A percentile compares a stretch with the other conserved stretches of the same genome.
phyloP scores from a whole-genome alignment of 2,797 vertebrate genomes.

The Phyllotis vaccarum region DNA sequence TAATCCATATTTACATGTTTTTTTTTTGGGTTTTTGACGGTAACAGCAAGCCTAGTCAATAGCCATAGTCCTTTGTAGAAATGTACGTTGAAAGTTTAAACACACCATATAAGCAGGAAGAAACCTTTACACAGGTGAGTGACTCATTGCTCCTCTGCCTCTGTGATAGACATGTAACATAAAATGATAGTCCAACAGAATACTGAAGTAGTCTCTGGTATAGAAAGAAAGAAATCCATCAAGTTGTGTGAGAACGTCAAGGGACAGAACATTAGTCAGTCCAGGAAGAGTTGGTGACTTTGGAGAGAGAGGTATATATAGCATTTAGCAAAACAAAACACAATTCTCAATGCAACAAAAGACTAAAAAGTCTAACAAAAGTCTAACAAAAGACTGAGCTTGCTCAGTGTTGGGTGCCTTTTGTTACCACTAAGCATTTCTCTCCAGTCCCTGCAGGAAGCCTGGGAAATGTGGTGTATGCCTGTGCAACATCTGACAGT shows the following conservation, averaged over 20 bases:
- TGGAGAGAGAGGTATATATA: background rate
- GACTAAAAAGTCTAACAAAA: too few species aligned
- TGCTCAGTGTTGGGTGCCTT: background rate
- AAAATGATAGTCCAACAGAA: background rate
- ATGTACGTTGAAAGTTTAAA: constrained; percentile 51
- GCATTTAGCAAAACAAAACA: background rate
- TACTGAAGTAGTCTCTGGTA: background rate
- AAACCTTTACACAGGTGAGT: background rate
- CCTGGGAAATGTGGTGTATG: background rate
- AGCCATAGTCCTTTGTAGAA: constrained; percentile 42
- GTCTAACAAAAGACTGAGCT: background rate
- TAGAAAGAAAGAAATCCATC: background rate
- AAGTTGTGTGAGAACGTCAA: background rate
- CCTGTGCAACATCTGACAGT: background rate
- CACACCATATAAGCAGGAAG: background rate
- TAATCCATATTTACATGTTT: constrained; percentile 74
- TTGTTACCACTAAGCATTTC: background rate
- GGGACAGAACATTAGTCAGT: background rate
- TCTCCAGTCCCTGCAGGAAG: background rate
- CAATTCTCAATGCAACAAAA: background rate
- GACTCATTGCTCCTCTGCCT: background rate
- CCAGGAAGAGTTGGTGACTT: background rate
- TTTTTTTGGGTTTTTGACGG: constrained; percentile 60
- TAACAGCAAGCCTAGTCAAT: constrained; percentile 63
- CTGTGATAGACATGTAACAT: background rate